Evolutionary conservation across 2,797 vertebrate genomes (phyloP).

Genomic region (Eutrigla gurnardus): DNA sequence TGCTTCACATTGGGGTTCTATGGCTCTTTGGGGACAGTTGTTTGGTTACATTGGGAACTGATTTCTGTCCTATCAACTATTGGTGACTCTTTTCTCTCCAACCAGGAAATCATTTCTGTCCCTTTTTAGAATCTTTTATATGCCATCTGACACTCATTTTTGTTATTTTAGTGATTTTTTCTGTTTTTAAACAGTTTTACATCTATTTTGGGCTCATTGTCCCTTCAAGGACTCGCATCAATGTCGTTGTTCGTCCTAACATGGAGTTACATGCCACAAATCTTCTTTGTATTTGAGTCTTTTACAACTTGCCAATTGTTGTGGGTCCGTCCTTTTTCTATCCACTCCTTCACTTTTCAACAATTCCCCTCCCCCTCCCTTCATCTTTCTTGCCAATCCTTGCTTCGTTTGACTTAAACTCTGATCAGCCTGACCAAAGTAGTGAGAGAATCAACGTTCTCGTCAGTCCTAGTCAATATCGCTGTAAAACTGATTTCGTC

Average conservation of each 20-base stretch:
- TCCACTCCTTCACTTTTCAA: neutral
- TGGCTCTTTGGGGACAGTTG: neutral
- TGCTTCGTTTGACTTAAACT: neutral
- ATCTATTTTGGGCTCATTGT: neutral
- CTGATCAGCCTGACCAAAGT: too few species aligned
- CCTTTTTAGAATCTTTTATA: neutral
- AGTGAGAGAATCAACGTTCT: too few species aligned
- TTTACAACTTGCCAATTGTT: neutral
- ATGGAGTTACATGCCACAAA: neutral
- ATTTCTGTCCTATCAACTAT: neutral
- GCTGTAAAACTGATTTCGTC: conserved; percentile 4
- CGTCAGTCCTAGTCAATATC: conserved; percentile 4
- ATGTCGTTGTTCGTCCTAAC: neutral
- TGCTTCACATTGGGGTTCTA: neutral
- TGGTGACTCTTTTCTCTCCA: neutral
- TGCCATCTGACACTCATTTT: neutral
- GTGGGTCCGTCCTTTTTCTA: neutral
- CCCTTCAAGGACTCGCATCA: neutral
- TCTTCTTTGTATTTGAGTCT: neutral
- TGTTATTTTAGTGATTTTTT: neutral
- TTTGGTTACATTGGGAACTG: neutral
- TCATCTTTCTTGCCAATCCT: neutral
- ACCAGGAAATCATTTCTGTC: neutral
- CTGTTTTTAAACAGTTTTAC: too few species aligned
- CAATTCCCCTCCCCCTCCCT: neutral